phyloP scores from a whole-genome alignment of 2,888 invertebrate genomes.

The Pemphredon lugubris region DNA sequence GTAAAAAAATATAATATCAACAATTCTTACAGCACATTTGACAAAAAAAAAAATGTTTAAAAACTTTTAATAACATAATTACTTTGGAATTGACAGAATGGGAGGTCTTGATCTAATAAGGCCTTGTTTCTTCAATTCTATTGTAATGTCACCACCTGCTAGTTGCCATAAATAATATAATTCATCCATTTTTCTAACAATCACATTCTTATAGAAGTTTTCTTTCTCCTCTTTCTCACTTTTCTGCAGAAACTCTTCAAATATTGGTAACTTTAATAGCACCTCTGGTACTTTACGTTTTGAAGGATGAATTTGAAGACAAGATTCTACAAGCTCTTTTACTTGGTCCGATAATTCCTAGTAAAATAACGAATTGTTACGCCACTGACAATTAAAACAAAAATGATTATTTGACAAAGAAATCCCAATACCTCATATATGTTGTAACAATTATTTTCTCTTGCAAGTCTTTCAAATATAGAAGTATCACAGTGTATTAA shows the following conservation, averaged over 20 bases:
- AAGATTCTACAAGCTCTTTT: slow-evolving; percentile 86
- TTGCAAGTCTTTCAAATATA: slow-evolving; percentile 88
- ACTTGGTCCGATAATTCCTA: slow-evolving; percentile 84
- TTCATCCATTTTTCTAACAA: slow-evolving; percentile 86
- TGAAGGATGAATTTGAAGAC: slow-evolving; percentile 86
- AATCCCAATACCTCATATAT: slow-evolving; percentile 83
- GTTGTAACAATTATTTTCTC: slow-evolving; percentile 89
- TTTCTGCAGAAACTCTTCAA: slow-evolving; percentile 79
- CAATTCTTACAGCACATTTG: not conserved
- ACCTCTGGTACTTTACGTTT: slow-evolving; percentile 85
- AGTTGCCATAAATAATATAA: slow-evolving; percentile 97
- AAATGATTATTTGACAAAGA: slow-evolving; percentile 17
- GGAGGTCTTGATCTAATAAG: slow-evolving; percentile 93
- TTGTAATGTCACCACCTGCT: slow-evolving; percentile 96
- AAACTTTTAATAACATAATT: too few relatives aligned
- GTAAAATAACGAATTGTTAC: slow-evolving; percentile 60
- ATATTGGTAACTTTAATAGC: slow-evolving; percentile 83
- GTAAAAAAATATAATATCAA: not conserved
- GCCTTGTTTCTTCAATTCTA: slow-evolving; percentile 94
- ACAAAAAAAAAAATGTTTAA: slow-evolving; percentile 26
- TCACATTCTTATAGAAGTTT: slow-evolving; percentile 80
- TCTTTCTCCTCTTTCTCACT: slow-evolving; percentile 72
- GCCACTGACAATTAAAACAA: slow-evolving; percentile 10
- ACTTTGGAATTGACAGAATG: slow-evolving; percentile 90
- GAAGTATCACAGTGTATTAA: slow-evolving; percentile 84